These are phyloP conservation scores for Polypedilum pembai DNA, from an alignment of 1,140 invertebrate species.

Conservation along the genomic window DNA sequence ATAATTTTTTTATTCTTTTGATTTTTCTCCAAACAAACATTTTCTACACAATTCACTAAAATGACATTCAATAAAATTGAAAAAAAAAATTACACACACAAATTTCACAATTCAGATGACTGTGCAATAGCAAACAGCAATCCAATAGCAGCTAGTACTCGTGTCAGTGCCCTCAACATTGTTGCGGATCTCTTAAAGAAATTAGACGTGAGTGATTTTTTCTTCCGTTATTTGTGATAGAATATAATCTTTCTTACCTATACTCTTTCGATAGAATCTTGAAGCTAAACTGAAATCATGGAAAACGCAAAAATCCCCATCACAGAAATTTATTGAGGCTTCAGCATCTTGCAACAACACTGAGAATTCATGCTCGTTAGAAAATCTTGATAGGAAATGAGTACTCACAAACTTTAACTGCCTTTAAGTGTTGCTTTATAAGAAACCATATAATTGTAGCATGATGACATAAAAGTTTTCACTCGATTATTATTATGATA, in stretches of 20 bases:
- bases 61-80: too few species aligned
- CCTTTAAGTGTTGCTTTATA: too few species aligned
- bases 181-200: conserved; percentile 87
- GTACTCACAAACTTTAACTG: too few species aligned
- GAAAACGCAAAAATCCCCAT: conserved; percentile 13
- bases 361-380: conserved; percentile 22
- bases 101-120: background rate
- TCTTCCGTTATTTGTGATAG: conserved; percentile 29
- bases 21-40: too few species aligned
- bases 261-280: conserved; percentile 30
- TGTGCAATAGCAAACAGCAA: conserved; percentile 52
- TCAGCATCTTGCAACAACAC: conserved; percentile 10
- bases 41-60: too few species aligned
- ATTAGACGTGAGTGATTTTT: conserved; percentile 65
- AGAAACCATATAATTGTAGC: too few species aligned
- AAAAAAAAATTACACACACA: too few species aligned
- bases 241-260: conserved; percentile 15
- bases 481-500: too few species aligned
- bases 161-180: conserved; percentile 86
- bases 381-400: background rate
- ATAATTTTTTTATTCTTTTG: too few species aligned
- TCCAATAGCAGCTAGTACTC: conserved; percentile 72
- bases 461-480: too few species aligned
- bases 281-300: conserved; percentile 30
- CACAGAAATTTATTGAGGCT: background rate